These are phyloP conservation scores for Gryllus longicercus DNA, from an alignment of 2,888 invertebrate species.

Conservation along the genomic window DNA sequence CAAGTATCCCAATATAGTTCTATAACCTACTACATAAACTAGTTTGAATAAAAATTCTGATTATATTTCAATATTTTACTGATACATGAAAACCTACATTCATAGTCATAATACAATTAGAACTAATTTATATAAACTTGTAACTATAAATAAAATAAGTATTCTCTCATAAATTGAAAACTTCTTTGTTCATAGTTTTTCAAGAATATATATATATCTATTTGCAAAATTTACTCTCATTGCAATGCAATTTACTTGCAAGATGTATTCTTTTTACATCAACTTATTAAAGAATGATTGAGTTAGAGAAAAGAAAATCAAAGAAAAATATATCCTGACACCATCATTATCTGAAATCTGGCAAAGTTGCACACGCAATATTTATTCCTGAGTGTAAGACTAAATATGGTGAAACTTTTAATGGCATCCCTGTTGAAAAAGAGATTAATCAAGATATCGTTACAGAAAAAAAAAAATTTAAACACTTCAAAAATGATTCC, in stretches of 20 bases:
- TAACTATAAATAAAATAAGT: background rate
- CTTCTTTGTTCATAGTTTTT: background rate
- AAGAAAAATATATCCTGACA: background rate
- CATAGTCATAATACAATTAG: background rate
- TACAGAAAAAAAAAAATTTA: background rate
- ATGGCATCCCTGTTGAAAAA: too few species aligned
- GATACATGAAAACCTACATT: background rate
- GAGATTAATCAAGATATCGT: background rate
- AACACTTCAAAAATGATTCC: background rate
- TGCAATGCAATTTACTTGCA: background rate
- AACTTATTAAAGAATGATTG: background rate
- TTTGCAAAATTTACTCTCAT: background rate
- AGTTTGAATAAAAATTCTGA: conserved; percentile 6
- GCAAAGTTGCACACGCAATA: background rate
- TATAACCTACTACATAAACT: background rate
- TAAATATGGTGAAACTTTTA: background rate
- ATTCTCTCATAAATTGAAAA: background rate
- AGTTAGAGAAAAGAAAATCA: conserved; percentile 17
- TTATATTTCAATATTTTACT: background rate
- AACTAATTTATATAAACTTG: background rate
- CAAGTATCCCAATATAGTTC: background rate
- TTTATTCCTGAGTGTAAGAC: background rate
- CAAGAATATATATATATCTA: background rate
- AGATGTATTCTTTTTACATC: background rate
- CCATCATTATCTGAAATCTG: background rate